Percentiles rank a stretch among this genome's conserved stretches.
Conservation (phyloP, 2,888 invertebrate genomes). For the Idaea biselata region DNA sequence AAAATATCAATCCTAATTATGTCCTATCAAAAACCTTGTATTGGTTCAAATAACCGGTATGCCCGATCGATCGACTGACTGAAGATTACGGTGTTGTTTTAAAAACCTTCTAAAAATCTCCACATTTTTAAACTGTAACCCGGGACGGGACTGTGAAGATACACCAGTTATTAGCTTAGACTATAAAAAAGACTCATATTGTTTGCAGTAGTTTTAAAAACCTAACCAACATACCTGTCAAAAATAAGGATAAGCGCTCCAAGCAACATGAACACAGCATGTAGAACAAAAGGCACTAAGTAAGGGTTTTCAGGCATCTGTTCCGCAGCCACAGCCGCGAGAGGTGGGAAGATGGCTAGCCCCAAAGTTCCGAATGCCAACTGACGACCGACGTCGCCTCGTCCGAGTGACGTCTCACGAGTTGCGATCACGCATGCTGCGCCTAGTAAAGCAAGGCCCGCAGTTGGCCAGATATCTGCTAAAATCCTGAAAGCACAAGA, state of each 20-base stretch:
- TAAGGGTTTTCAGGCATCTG: slow-evolving; percentile 66
- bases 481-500: slow-evolving; percentile 75
- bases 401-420: slow-evolving; percentile 88
- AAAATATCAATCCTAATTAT: background rate
- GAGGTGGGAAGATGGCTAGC: slow-evolving; percentile 85
- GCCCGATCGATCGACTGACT: too few relatives aligned
- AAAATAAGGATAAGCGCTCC: slow-evolving; percentile 82
- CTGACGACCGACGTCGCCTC: slow-evolving; percentile 90
- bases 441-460: slow-evolving; percentile 85
- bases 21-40: background rate
- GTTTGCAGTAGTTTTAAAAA: background rate
- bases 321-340: slow-evolving; percentile 71
- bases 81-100: too few relatives aligned
- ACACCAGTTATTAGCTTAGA: too few relatives aligned
- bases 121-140: too few relatives aligned
- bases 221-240: slow-evolving; percentile 62
- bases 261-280: slow-evolving; percentile 75
- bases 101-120: too few relatives aligned
- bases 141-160: too few relatives aligned
- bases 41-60: background rate
- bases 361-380: slow-evolving; percentile 88
- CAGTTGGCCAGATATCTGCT: slow-evolving; percentile 88
- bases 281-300: slow-evolving; percentile 81
- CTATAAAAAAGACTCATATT: too few relatives aligned
- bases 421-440: slow-evolving; percentile 91